Base-by-base conservation (phyloP, 1,140 invertebrate genomes). In the Luehdorfia chinensis region DNA sequence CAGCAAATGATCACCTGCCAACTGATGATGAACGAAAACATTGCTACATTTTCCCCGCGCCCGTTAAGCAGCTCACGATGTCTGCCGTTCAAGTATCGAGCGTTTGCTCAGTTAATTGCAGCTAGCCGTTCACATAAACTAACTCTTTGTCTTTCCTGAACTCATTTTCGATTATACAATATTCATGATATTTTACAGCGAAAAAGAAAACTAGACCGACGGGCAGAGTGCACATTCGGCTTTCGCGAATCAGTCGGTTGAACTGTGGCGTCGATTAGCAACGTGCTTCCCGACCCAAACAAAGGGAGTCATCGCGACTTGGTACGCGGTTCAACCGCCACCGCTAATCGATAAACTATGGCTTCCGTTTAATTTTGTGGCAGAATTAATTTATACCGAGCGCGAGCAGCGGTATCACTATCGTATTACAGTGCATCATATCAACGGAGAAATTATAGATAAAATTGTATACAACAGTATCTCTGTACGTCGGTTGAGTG, bases 11-110 rank as follows among this genome's bases (percentile, higher is more conserved):
- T 79, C 75, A 83, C 81, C 81, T 85, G 78, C 75, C 70, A 81
- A 63, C 60, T 75, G 67, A 83, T 70, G 75, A 83, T 77, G 57
- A 68, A 78, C 54, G 76, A 60, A 64, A 85, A 85, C 81, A 85
- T 85, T 43, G 70, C 78, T 74, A 79, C 72, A 71, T 75, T 59
- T 49, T 67, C 58, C 31, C 33, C 2, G 8, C 16, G 21, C 3
- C 11, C 19, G 12, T 23, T 47, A 18, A 28, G 32, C 33, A 9
- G 8, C 9, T 36, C 47, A 39, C 41, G 32, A 23, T 16, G 9
- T 8, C 32, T 15, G 32, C 34, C 4, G n/a, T n/a, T n/a, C n/a
- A n/a, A n/a, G n/a, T n/a, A n/a, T n/a, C n/a, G n/a, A n/a, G n/a
- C n/a, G n/a, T n/a, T n/a, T n/a, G n/a, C n/a, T n/a, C n/a, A n/a